phyloP scores from a whole-genome alignment of 2,113 vertebrate species.

The Rousettus leschenaultii region DNA sequence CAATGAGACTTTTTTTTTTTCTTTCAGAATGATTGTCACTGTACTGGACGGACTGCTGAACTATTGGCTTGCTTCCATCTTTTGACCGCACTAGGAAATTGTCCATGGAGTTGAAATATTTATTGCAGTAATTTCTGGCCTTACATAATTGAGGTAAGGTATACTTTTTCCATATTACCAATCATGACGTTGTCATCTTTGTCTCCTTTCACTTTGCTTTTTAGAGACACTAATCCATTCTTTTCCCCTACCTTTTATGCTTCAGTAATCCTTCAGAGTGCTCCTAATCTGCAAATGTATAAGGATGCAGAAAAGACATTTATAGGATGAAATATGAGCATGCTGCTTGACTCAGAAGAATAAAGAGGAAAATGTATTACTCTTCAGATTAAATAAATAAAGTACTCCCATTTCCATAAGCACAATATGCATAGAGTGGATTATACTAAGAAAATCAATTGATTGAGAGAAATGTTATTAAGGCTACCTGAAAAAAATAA shows the following conservation, averaged over 20 bases:
- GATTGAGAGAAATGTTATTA: slow-evolving; percentile 32
- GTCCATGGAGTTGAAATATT: slow-evolving; percentile 28
- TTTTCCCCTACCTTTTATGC: background rate
- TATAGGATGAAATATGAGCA: slow-evolving; percentile 53
- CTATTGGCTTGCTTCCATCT: background rate
- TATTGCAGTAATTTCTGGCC: background rate
- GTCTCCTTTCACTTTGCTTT: slow-evolving; percentile 25
- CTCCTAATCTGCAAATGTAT: background rate
- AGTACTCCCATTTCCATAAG: slow-evolving; percentile 46
- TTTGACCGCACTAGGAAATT: background rate
- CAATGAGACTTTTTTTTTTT: background rate
- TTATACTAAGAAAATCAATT: slow-evolving; percentile 12
- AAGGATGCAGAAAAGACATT: slow-evolving; percentile 44
- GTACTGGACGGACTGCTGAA: background rate
- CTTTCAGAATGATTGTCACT: slow-evolving; percentile 29
- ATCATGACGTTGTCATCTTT: background rate
- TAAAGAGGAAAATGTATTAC: slow-evolving; percentile 54
- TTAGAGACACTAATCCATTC: background rate
- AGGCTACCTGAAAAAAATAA: background rate
- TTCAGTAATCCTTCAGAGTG: background rate
- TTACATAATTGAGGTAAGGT: slow-evolving; percentile 39
- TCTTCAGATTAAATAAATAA: slow-evolving; percentile 40
- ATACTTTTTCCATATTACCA: background rate
- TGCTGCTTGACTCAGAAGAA: slow-evolving; percentile 26
- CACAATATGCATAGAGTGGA: background rate